phyloP scores from a whole-genome alignment of 1,140 invertebrate genomes.

The Drosophila dunni region DNA sequence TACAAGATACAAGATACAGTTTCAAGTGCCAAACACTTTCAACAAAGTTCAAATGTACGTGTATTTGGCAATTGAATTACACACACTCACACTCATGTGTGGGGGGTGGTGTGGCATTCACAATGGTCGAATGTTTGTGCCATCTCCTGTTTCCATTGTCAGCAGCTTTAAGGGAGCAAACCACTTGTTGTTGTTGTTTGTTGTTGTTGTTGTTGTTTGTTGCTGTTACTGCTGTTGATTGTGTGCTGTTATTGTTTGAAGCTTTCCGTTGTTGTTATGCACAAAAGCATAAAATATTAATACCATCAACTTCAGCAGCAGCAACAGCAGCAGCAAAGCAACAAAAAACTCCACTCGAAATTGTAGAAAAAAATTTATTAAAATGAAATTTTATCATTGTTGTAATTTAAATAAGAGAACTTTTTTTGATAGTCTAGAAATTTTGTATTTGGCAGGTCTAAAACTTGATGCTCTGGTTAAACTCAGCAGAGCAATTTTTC shows the following conservation, averaged over 20 bases:
- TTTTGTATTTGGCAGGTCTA: no score
- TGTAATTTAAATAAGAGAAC: not conserved
- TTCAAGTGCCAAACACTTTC: conserved; percentile 59
- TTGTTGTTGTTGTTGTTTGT: conserved; percentile 8
- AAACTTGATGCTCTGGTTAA: no score
- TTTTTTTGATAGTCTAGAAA: no score
- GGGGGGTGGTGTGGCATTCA: not conserved
- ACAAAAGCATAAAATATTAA: conserved; percentile 76
- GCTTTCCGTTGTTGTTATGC: conserved; percentile 54
- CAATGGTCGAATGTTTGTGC: conserved; percentile 29
- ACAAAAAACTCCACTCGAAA: conserved; percentile 13
- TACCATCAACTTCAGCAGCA: conserved; percentile 44
- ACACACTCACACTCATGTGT: conserved; percentile 9
- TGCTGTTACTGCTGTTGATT: conserved; percentile 14
- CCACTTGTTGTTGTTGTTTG: conserved; percentile 34
- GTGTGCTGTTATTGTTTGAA: conserved; percentile 28
- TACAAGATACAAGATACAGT: conserved; percentile 46
- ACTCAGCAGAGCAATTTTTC: no score
- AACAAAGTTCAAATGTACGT: conserved; percentile 35
- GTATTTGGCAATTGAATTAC: conserved; percentile 52
- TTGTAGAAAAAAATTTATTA: not conserved
- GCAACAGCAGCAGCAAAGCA: conserved; percentile 19
- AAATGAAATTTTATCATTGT: not conserved
- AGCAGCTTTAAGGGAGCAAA: conserved; percentile 17
- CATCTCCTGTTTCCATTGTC: conserved; percentile 50